These are phyloP conservation scores for Carduelis carduelis DNA, from an alignment of 2,797 vertebrate genomes.

Conservation along the genomic window DNA sequence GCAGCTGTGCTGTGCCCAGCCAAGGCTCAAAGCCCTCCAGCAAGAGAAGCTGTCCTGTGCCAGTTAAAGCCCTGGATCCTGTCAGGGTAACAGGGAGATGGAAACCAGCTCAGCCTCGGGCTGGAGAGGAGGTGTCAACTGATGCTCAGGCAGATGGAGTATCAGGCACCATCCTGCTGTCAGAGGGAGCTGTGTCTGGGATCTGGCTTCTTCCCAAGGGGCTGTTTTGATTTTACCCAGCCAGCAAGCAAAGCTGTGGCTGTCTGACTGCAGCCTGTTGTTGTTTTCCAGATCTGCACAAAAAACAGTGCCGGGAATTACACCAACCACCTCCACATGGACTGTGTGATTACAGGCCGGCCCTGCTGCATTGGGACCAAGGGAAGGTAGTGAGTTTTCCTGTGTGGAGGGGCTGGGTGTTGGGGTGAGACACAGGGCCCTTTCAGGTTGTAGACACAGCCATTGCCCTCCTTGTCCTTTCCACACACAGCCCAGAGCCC, in stretches of 20 bases:
- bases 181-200: neutral
- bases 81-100: neutral
- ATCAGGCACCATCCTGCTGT: neutral
- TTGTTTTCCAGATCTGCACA: slow-evolving; percentile 84
- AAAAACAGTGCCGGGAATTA: slow-evolving; percentile 91
- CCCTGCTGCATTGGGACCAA: slow-evolving; percentile 97
- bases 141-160: neutral
- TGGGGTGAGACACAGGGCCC: neutral
- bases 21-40: neutral
- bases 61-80: neutral
- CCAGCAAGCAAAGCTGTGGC: neutral
- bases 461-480: neutral
- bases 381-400: slow-evolving; percentile 80
- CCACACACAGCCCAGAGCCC: neutral
- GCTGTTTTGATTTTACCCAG: neutral
- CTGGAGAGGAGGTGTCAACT: neutral
- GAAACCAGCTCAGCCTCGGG: neutral
- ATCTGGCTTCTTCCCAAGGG: neutral
- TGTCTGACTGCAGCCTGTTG: slow-evolving; percentile 1
- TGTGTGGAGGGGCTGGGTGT: neutral
- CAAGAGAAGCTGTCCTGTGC: neutral
- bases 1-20: neutral
- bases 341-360: slow-evolving; percentile 90
- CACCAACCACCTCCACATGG: slow-evolving; percentile 93
- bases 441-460: neutral